A percentile compares a stretch with the other conserved stretches of the same genome.
Evolutionary conservation across 1,140 invertebrate genomes (phyloP).

Genomic region (Anadara kagoshimensis): DNA sequence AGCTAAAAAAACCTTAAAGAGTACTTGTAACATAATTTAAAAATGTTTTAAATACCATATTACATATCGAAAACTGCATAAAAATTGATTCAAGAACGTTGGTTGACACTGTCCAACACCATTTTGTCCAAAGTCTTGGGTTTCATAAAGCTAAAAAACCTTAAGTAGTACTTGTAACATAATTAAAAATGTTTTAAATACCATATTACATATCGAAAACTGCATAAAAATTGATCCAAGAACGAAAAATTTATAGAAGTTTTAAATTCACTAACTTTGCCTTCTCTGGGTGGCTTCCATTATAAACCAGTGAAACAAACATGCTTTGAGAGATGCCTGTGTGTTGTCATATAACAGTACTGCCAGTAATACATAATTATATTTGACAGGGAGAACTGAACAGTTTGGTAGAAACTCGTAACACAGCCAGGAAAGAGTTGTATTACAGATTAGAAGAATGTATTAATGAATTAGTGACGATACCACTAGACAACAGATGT

Average conservation of each 20-base stretch:
- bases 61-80: conserved; percentile 31
- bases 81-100: conserved; percentile 8
- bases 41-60: neutral
- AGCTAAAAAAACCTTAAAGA: no score
- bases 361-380: no score
- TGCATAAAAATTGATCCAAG: no score
- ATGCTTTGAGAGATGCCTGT: neutral
- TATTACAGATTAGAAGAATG: conserved; percentile 38
- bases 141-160: no score
- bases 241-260: no score
- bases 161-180: neutral
- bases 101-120: no score
- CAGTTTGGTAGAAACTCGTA: conserved; percentile 34
- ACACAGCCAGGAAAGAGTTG: conserved; percentile 35
- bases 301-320: neutral
- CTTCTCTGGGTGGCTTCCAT: neutral
- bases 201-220: neutral
- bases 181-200: neutral
- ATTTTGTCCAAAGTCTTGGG: no score
- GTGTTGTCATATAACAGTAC: neutral
- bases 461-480: conserved; percentile 32
- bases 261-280: neutral
- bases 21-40: neutral
- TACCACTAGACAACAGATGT: conserved; percentile 42
- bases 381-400: conserved; percentile 22